Conservation (phyloP, 2,113 vertebrate genomes). For the Shinisaurus crocodilurus region DNA sequence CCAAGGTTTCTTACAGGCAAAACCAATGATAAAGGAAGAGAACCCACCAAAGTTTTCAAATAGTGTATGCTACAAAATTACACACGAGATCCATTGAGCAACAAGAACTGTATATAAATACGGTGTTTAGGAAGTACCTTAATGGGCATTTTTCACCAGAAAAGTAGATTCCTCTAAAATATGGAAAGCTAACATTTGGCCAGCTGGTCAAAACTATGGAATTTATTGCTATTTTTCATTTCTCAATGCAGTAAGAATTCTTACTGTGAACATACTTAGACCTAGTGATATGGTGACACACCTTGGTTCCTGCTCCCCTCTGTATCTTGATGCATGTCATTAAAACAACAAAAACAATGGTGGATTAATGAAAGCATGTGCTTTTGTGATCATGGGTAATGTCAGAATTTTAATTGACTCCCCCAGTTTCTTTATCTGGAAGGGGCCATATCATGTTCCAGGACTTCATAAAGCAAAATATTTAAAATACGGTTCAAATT, state of each 20-base stretch:
- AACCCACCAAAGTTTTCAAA: not conserved
- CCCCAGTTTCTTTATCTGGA: constrained; percentile 71
- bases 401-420: constrained; percentile 77
- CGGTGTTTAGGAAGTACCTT: constrained; percentile 30
- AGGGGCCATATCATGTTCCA: constrained; percentile 76
- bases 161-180: constrained; percentile 44
- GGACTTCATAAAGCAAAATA: constrained; percentile 80
- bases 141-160: constrained; percentile 29
- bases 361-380: constrained; percentile 57
- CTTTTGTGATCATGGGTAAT: constrained; percentile 68
- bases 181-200: constrained; percentile 3
- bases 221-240: constrained; percentile 16
- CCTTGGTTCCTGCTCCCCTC: constrained; percentile 50
- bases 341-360: constrained; percentile 18
- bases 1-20: not conserved
- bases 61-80: constrained; percentile 3
- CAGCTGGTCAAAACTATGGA: constrained; percentile 29
- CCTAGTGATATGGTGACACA: constrained; percentile 5
- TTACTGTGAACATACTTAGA: constrained; percentile 28
- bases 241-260: constrained; percentile 25
- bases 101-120: constrained; percentile 34
- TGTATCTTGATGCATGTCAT: constrained; percentile 27
- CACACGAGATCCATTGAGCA: constrained; percentile 21
- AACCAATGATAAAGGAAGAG: constrained; percentile 28
- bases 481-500: constrained; percentile 85